Conservation (phyloP, 35 echinoderm and acorn worm species). For the Ptychodera flava region DNA sequence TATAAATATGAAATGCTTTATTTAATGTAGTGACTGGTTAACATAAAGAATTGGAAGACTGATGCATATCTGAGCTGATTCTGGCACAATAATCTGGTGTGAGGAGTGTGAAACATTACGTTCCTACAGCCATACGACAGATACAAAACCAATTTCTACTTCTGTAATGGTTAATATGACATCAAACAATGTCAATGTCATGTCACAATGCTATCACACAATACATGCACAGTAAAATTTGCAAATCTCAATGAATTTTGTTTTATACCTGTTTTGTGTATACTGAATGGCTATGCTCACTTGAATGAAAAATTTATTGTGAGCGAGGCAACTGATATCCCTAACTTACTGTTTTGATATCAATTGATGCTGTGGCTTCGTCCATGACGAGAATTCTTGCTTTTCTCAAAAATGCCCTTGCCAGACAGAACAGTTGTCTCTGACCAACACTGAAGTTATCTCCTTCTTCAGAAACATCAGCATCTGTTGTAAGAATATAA, state of each 20-base stretch:
- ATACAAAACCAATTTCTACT: not conserved
- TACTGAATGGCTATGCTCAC: no score
- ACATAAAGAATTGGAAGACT: no score
- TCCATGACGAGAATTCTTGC: slow-evolving; percentile 1
- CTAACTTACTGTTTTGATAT: not conserved
- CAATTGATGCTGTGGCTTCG: slow-evolving; percentile 11
- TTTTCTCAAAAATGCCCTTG: slow-evolving; percentile 16
- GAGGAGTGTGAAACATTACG: no score
- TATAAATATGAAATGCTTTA: no score
- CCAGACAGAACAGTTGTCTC: slow-evolving; percentile 34
- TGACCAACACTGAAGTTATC: slow-evolving; percentile 33
- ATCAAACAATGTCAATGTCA: not conserved
- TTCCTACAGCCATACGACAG: no score
- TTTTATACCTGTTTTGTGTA: not conserved
- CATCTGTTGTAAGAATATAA: no score
- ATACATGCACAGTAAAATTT: not conserved
- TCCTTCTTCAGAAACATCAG: no score
- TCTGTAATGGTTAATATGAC: not conserved
- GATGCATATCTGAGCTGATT: no score
- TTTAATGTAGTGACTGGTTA: no score
- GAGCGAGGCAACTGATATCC: not conserved
- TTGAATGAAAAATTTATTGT: no score
- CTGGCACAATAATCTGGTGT: no score
- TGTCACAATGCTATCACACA: not conserved
- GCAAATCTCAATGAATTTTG: not conserved